These are phyloP conservation scores for Columba janthina DNA, from an alignment of 2,113 vertebrate genomes.

Conservation along the genomic window DNA sequence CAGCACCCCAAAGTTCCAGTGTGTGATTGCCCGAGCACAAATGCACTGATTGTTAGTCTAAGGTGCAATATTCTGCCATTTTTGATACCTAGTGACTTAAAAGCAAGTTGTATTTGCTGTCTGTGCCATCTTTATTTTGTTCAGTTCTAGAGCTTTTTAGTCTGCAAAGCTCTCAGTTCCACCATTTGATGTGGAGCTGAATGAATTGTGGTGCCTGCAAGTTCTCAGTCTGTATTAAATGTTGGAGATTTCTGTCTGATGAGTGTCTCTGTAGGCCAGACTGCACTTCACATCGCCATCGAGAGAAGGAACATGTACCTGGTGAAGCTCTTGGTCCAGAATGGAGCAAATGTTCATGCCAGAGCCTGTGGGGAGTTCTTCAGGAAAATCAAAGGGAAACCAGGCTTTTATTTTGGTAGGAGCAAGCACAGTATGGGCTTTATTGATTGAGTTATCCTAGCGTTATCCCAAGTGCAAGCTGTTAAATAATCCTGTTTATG, in stretches of 20 bases:
- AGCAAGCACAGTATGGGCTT: not conserved
- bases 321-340: slow-evolving; percentile 87
- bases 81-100: not conserved
- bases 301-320: slow-evolving; percentile 88
- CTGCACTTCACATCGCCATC: slow-evolving; percentile 93
- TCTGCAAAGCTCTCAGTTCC: not conserved
- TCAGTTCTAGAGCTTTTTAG: not conserved
- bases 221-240: not conserved
- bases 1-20: not conserved
- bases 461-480: not conserved
- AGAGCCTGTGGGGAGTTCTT: slow-evolving; percentile 93
- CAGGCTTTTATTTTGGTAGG: slow-evolving; percentile 96
- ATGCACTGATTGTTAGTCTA: not conserved
- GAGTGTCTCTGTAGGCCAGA: slow-evolving; percentile 82
- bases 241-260: not conserved
- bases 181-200: not conserved
- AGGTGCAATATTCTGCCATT: not conserved
- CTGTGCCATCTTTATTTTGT: not conserved
- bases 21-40: not conserved
- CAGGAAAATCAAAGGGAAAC: slow-evolving; percentile 82
- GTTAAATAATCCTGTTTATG: slow-evolving; percentile 11
- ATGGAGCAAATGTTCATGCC: slow-evolving; percentile 89
- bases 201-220: not conserved
- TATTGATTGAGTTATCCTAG: not conserved
- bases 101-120: not conserved